Evolutionary conservation across 2,797 vertebrate species (phyloP).

Genomic region (Peromyscus aztecus): DNA sequence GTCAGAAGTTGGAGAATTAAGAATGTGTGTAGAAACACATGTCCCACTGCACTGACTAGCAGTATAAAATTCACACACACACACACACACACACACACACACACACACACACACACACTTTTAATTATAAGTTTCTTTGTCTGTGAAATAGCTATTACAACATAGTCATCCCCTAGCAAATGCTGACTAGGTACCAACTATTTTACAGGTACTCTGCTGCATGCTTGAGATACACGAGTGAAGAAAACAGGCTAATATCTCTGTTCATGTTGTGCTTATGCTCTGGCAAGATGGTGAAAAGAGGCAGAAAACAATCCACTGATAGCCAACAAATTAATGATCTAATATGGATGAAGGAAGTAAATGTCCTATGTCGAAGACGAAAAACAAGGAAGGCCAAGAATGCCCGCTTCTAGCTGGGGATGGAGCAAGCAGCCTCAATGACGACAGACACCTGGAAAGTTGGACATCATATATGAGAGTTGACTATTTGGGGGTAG

Average conservation of each 20-base stretch:
- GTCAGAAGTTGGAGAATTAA: not conserved
- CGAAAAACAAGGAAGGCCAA: not conserved
- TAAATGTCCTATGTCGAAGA: too few relatives aligned
- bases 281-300: not conserved
- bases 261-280: not conserved
- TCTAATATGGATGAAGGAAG: not conserved
- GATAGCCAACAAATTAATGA: not conserved
- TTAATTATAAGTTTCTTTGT: not conserved
- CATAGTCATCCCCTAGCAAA: not conserved
- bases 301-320: not conserved
- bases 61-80: not conserved
- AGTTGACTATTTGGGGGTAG: not conserved
- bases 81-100: not conserved
- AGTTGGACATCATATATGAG: not conserved
- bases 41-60: not conserved
- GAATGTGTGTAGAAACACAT: not conserved
- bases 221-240: not conserved
- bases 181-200: not conserved
- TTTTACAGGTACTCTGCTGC: not conserved
- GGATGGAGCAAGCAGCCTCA: too few relatives aligned
- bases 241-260: not conserved
- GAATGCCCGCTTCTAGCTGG: not conserved
- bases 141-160: not conserved
- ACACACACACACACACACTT: not conserved
- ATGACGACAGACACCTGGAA: not conserved